phyloP scores from a whole-genome alignment of 2,113 vertebrate species.

The Marmota flaviventris region DNA sequence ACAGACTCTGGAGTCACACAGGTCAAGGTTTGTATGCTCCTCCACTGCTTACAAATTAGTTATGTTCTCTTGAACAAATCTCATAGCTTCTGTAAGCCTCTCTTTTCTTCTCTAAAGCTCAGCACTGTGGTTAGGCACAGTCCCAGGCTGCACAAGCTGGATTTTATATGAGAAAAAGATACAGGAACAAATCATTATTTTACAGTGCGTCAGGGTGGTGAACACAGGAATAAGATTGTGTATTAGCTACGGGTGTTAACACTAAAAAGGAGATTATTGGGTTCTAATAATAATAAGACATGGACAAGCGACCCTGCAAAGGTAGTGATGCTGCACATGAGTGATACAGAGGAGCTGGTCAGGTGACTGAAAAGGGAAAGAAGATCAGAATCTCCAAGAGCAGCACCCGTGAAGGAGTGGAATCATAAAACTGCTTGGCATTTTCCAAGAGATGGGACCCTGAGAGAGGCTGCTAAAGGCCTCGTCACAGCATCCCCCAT shows the following conservation, averaged over 20 bases:
- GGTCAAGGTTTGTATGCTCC: neutral
- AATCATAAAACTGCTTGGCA: neutral
- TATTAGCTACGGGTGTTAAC: neutral
- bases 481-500: neutral
- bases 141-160: neutral
- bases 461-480: neutral
- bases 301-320: neutral
- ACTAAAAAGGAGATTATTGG: neutral
- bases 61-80: neutral
- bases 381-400: neutral
- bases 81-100: neutral
- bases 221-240: neutral
- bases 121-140: neutral
- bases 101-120: neutral
- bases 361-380: neutral
- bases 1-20: neutral
- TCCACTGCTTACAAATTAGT: neutral
- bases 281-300: neutral
- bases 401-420: rapidly evolving
- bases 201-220: neutral
- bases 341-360: neutral
- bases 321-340: neutral
- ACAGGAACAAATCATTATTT: neutral
- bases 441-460: neutral
- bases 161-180: neutral